Base-by-base conservation (phyloP, 1,140 invertebrate species). In the Lepidurus arcticus region DNA sequence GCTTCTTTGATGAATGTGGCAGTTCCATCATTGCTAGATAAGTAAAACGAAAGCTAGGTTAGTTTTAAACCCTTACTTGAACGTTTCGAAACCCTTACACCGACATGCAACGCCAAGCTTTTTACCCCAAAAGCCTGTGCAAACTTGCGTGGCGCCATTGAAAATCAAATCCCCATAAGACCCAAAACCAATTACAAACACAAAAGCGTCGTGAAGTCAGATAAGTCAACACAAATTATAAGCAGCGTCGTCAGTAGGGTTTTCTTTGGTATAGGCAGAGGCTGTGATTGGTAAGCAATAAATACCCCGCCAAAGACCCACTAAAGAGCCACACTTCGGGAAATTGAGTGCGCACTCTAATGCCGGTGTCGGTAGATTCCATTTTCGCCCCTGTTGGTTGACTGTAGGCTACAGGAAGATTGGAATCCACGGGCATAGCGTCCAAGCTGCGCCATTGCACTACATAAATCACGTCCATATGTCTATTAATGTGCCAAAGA, bases 261-360 rank as follows among this genome's bases (percentile, higher is more conserved):
- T 34, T 34, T 34, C 34, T 34, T 47, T 65, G 6, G 53, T 21
- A 21, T 9, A 65, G n/a, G 45, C 16, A 16, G 16, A 65, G 16
- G n/a, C 53, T 65, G 21, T 34, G 53, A 11, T n/a, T 21, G 21
- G 53, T 65, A 21, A 21, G 13, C 34, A 73, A 43, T 45, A 78
- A 84, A 85, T 88, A 89, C 88, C 88, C 87, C 83, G 86, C 47
- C 8, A 43, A 84, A 78, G 88, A 87, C 84, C 84, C 84, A 83
- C 88, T 84, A 88, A 88, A 90, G 84, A 90, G 85, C 89, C 89
- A 90, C 79, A 89, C 89, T 87, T 90, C 89, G 79, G 88, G 87
- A 82, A 90, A 90, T 84, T 88, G 85, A 84, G 87, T 88, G 82
- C 89, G 86, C 80, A 89, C 84, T 85, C 75, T 73, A 73, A 80